A percentile compares a stretch with the other conserved stretches of the same genome.
These are phyloP conservation scores for Andricus curvator DNA, from an alignment of 2,888 invertebrate genomes.

Conservation along the genomic window DNA sequence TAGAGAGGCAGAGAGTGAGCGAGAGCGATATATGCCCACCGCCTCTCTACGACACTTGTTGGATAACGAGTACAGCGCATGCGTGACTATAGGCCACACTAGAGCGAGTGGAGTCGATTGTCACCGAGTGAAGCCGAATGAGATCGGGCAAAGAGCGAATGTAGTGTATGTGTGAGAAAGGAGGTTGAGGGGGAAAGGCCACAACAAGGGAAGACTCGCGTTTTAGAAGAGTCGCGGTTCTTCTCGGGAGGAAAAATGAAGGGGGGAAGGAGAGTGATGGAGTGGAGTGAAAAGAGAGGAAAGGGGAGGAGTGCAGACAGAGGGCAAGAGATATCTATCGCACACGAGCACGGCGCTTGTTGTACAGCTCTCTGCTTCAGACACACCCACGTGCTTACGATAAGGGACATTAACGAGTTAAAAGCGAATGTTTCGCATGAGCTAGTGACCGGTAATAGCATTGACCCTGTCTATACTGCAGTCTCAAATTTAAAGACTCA, in stretches of 20 bases:
- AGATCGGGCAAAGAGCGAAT: constrained; percentile 40
- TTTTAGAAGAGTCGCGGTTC: background rate
- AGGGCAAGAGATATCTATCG: constrained; percentile 35
- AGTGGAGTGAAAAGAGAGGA: background rate
- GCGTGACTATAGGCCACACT: constrained; percentile 10
- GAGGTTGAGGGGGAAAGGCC: background rate
- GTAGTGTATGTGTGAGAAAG: too few species aligned
- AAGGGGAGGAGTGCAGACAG: background rate
- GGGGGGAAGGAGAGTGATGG: background rate
- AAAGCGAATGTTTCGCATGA: constrained; percentile 28
- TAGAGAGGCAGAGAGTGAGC: constrained; percentile 58
- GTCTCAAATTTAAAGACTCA: background rate
- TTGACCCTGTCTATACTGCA: constrained; percentile 31
- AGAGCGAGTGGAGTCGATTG: background rate
- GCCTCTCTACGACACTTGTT: constrained; percentile 63
- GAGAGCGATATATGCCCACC: constrained; percentile 50
- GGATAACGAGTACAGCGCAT: constrained; percentile 60
- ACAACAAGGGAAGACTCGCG: background rate
- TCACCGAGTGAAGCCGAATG: constrained; percentile 38
- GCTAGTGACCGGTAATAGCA: constrained; percentile 34
- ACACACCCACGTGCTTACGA: constrained; percentile 40
- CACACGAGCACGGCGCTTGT: constrained; percentile 8
- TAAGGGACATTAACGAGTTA: constrained; percentile 34
- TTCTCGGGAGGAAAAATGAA: background rate
- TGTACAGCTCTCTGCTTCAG: constrained; percentile 27